Conservation (phyloP, 2,113 vertebrate species). For the Pygathrix nemaeus region DNA sequence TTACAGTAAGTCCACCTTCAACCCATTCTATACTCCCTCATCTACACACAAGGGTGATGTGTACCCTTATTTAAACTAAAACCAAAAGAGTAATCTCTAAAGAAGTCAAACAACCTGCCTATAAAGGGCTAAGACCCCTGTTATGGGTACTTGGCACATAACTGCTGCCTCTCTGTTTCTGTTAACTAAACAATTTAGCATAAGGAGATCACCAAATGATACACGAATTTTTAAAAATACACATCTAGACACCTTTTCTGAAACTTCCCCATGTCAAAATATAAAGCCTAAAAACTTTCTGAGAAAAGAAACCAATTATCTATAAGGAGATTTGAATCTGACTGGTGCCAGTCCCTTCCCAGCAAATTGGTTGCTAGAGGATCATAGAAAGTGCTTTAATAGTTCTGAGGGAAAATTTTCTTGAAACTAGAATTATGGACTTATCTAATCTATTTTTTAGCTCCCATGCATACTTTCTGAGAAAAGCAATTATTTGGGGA, state of each 20-base stretch:
- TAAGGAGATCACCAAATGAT: not conserved
- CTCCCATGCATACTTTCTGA: not conserved
- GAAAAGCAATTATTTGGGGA: not conserved
- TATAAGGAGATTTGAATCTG: not conserved
- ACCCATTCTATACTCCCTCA: not conserved
- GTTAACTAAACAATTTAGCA: not conserved
- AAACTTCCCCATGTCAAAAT: not conserved
- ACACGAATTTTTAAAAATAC: not conserved
- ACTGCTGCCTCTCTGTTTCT: not conserved
- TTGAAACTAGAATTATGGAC: not conserved
- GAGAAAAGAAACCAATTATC: conserved; percentile 5
- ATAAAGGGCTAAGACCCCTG: not conserved
- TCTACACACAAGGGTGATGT: fast-evolving
- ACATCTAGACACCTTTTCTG: not conserved
- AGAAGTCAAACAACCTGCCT: not conserved
- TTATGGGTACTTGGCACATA: fast-evolving
- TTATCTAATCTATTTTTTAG: conserved; percentile 51
- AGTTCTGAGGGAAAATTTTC: conserved; percentile 2
- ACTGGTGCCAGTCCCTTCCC: not conserved
- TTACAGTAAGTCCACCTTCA: not conserved
- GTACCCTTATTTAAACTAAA: not conserved
- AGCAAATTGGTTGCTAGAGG: not conserved
- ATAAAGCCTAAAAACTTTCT: not conserved
- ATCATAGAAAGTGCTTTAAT: not conserved
- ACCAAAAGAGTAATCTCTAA: not conserved